A percentile compares a stretch with the other conserved stretches of the same genome.
phyloP scores from a whole-genome alignment of 2,888 invertebrate genomes.

The Emmelina monodactyla region DNA sequence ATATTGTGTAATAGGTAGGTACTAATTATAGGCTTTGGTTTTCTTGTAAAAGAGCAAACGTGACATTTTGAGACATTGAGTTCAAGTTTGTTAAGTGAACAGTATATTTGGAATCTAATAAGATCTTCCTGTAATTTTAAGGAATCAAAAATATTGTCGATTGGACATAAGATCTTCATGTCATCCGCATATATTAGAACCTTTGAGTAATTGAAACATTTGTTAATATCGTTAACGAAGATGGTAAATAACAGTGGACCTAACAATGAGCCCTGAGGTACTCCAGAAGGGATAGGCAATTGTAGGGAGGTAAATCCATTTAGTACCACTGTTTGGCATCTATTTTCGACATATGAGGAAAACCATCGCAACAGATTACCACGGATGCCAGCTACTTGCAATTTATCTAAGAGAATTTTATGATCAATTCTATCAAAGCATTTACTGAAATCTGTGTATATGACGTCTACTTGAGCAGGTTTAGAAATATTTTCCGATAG shows the following conservation, averaged over 20 bases:
- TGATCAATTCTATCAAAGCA: slow-evolving; percentile 7
- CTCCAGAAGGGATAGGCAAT: slow-evolving; percentile 4
- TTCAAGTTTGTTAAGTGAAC: slow-evolving; percentile 5
- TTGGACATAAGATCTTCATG: slow-evolving; percentile 3
- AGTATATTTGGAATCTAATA: not conserved
- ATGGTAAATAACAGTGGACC: slow-evolving; percentile 3
- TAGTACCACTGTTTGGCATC: slow-evolving; percentile 2
- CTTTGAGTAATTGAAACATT: slow-evolving; percentile 1
- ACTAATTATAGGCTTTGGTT: slow-evolving; percentile 2
- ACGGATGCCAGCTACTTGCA: not conserved
- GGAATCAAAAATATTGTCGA: not conserved
- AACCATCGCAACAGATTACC: slow-evolving; percentile 5
- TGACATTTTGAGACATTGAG: slow-evolving; percentile 11
- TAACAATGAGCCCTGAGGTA: slow-evolving; percentile 6
- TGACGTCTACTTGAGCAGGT: slow-evolving; percentile 5
- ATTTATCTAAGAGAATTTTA: slow-evolving; percentile 8
- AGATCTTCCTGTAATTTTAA: not conserved
- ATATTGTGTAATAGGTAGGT: not conserved
- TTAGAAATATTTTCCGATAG: slow-evolving; percentile 3
- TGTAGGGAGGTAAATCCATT: slow-evolving; percentile 1
- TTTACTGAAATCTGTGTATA: slow-evolving; percentile 10
- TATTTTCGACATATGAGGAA: not conserved
- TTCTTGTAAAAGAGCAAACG: slow-evolving; percentile 8
- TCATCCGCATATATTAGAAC: slow-evolving; percentile 3
- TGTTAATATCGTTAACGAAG: slow-evolving; percentile 3